Conservation (phyloP, 2,797 vertebrate genomes). For the Holocentrus rufus region DNA sequence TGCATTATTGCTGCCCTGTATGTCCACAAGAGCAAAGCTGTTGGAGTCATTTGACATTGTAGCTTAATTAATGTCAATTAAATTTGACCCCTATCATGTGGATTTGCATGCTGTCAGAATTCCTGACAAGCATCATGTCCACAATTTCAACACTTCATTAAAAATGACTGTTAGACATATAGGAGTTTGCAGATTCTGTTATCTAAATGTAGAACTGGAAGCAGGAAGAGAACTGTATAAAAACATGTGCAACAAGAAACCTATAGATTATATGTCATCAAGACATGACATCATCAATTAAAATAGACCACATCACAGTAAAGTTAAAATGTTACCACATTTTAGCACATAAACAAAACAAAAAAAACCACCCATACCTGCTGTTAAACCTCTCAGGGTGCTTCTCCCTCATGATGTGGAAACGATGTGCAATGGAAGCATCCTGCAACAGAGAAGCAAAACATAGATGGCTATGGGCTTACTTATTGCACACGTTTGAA, state of each 20-base stretch:
- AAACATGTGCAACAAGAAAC: no score
- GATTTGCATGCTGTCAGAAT: background rate
- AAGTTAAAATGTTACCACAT: no score
- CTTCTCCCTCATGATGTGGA: slow-evolving; percentile 94
- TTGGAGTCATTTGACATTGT: no score
- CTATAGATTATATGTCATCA: no score
- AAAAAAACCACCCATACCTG: slow-evolving; percentile 78
- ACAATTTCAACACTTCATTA: background rate
- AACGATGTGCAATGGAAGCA: slow-evolving; percentile 91
- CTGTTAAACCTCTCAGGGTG: slow-evolving; percentile 95
- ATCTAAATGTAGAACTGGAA: background rate
- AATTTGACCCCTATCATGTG: background rate
- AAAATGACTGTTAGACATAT: background rate
- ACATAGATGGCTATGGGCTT: slow-evolving; percentile 22
- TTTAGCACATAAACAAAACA: no score
- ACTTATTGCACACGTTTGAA: slow-evolving; percentile 13
- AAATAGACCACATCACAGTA: no score
- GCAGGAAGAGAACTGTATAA: background rate
- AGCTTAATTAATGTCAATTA: slow-evolving; percentile 1
- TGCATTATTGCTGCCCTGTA: no score
- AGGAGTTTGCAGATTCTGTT: background rate
- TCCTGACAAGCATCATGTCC: background rate
- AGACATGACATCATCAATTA: no score
- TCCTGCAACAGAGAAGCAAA: slow-evolving; percentile 79
- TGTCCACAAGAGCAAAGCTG: no score